Base-by-base conservation (phyloP, 2,113 vertebrate species). In the Dipodomys stephensi region DNA sequence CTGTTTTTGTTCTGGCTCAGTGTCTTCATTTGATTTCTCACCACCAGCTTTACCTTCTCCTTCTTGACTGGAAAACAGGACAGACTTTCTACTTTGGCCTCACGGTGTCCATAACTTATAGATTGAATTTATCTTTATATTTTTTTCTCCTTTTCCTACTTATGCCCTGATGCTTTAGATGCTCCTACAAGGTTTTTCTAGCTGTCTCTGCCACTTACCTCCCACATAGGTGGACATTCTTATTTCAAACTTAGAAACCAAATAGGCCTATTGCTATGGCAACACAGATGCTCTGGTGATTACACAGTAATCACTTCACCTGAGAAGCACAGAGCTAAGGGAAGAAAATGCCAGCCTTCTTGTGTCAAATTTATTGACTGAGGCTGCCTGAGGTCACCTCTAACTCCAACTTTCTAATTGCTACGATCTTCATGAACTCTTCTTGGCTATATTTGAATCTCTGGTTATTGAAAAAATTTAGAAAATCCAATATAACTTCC, bases 261-360 rank as follows among this genome's bases (percentile, higher is more conserved):
- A 39, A 62, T 15, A 13, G 57, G 46, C 10, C 57, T 5, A 0
- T 88, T 92, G 18, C 65, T 71, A 64, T 91, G 91, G 85, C 72
- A 94, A 92, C 82, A 68, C 69, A 68, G 84, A 89, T 23, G 28
- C 91, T 83, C 28, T 79, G 12, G 44, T 57, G n/a, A 20, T 57
- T 87, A 44, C 9, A 15, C n/a, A 77, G 46, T 2, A 57, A 64
- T 87, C 11, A 30, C 73, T 83, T 90, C 57, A 77, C 82, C 91
- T 69, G 73, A 30, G 53, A 91, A 92, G 77, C 57, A 23, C 6
- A 12, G 67, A 19, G 16, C 27, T n/a, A 11, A 7, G 9, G 30
- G 12, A 22, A 28, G 57, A 68, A 85, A 88, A 88, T 25, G 35
- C 46, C 32, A 81, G 46, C 12, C 25, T 16, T 64, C 11, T 7